phyloP scores from a whole-genome alignment of 2,113 vertebrate species.

The Zosterops japonicus region DNA sequence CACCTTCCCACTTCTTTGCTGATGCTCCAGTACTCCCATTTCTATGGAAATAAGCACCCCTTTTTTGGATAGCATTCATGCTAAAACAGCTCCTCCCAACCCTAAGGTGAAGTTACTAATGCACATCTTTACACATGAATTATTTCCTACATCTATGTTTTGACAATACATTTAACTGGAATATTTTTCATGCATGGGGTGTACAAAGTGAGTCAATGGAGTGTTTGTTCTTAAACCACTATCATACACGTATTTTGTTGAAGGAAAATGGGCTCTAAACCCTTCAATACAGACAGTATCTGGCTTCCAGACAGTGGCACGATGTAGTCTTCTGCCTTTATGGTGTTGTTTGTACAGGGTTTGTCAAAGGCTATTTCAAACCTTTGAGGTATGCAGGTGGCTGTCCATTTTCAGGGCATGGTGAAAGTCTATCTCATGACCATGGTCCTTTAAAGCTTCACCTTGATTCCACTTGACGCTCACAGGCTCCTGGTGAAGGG shows the following conservation, averaged over 20 bases:
- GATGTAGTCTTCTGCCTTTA: background rate
- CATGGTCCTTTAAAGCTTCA: background rate
- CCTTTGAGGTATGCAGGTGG: background rate
- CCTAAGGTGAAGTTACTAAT: constrained; percentile 31
- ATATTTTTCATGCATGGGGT: constrained; percentile 53
- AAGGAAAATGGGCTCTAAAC: background rate
- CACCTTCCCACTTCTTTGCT: background rate
- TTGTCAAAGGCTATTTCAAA: background rate
- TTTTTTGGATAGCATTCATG: background rate
- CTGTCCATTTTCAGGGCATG: background rate
- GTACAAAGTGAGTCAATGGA: constrained; percentile 52
- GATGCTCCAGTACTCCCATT: background rate
- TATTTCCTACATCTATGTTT: constrained; percentile 37
- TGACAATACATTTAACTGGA: constrained; percentile 49
- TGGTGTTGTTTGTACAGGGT: background rate
- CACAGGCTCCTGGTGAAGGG: background rate
- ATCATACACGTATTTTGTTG: background rate
- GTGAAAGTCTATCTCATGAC: background rate
- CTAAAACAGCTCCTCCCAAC: constrained; percentile 45
- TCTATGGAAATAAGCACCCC: background rate
- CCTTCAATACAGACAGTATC: background rate
- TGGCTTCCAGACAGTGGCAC: background rate
- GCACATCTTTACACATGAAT: constrained; percentile 25
- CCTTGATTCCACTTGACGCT: background rate
- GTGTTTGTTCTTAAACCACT: constrained; percentile 11